A percentile compares a stretch with the other conserved stretches of the same genome.
These are phyloP conservation scores for Drosophila oshimai DNA, from an alignment of 1,140 invertebrate genomes.

Conservation along the genomic window DNA sequence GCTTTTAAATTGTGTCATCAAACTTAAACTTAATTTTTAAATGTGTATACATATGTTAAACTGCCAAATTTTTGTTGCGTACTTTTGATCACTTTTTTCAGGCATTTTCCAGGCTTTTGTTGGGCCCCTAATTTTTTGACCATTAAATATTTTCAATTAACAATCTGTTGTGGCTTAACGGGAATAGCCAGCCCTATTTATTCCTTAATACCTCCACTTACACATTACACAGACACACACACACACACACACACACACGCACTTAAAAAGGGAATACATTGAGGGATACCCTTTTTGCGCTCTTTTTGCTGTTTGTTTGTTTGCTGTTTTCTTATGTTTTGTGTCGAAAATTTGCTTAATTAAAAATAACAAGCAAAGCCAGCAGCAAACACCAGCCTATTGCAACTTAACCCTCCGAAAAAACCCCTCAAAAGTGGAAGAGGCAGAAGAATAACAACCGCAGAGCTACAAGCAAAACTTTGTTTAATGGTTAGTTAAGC, in stretches of 20 bases:
- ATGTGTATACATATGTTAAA: neutral
- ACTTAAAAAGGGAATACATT: too few species aligned
- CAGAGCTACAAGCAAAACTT: constrained; percentile 76
- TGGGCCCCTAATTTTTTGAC: constrained; percentile 6
- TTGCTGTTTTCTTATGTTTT: constrained; percentile 63
- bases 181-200: constrained; percentile 39
- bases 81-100: neutral
- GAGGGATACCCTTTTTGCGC: constrained; percentile 7
- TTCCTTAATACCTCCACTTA: constrained; percentile 2
- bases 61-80: constrained; percentile 11
- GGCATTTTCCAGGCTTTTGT: neutral
- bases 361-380: constrained; percentile 69
- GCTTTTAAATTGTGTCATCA: too few species aligned
- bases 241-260: constrained; percentile 3
- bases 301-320: constrained; percentile 43
- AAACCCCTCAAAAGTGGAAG: constrained; percentile 2
- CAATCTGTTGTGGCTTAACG: constrained; percentile 48
- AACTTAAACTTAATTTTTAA: too few species aligned
- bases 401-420: neutral
- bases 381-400: constrained; percentile 21
- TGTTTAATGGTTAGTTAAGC: constrained; percentile 79
- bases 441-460: constrained; percentile 49
- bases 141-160: constrained; percentile 74
- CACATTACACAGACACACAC: neutral
- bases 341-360: constrained; percentile 75